Evolutionary conservation across 2,113 vertebrate species (phyloP).

Genomic region (Cebidichthys violaceus): DNA sequence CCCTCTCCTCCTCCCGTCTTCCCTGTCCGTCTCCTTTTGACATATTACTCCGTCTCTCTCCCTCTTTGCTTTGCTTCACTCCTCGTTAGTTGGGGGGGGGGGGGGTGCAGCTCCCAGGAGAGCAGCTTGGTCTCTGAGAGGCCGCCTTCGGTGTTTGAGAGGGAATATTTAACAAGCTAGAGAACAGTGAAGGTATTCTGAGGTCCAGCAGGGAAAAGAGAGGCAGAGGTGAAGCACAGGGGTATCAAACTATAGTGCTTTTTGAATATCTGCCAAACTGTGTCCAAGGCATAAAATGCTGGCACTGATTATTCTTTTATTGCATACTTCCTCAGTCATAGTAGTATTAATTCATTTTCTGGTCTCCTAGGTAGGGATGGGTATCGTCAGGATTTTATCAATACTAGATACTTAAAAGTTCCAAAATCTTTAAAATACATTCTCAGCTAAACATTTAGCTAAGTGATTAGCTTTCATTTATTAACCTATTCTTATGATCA

Average conservation of each 20-base stretch:
- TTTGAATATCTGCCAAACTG: not conserved
- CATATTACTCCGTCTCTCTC: slow-evolving; percentile 24
- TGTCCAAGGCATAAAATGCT: not conserved
- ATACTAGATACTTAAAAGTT: not conserved
- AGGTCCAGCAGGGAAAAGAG: slow-evolving; percentile 19
- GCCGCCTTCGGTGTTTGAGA: slow-evolving; percentile 15
- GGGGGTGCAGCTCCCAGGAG: slow-evolving; percentile 27
- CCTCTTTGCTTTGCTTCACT: not conserved
- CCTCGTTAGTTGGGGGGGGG: slow-evolving; percentile 19
- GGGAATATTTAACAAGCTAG: slow-evolving; percentile 22
- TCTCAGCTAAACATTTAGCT: not conserved
- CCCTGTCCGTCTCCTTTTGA: slow-evolving; percentile 19
- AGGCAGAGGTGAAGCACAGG: not conserved
- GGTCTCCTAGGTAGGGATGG: not conserved
- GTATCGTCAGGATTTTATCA: not conserved
- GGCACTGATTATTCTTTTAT: not conserved
- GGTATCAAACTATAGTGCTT: not conserved
- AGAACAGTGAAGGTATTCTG: slow-evolving; percentile 10
- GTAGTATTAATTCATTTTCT: not conserved
- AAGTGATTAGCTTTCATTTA: not conserved
- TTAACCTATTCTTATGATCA: not conserved
- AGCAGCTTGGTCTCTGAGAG: slow-evolving; percentile 31
- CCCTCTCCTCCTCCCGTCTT: slow-evolving; percentile 4
- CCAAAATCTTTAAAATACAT: not conserved
- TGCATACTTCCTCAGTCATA: not conserved